A percentile compares a stretch with the other conserved stretches of the same genome.
Conservation (phyloP, 2,888 invertebrate species). For the Dynastes tityus region DNA sequence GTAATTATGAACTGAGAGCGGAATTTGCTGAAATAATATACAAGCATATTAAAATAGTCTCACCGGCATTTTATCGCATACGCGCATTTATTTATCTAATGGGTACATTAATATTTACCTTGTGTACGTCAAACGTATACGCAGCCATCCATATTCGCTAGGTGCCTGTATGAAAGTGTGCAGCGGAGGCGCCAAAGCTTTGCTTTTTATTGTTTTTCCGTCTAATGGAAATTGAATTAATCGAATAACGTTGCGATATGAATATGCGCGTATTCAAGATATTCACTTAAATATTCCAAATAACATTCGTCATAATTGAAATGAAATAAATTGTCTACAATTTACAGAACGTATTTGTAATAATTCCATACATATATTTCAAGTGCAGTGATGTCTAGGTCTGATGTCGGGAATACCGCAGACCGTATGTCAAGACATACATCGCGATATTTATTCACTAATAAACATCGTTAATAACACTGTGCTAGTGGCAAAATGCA, state of each 20-base stretch:
- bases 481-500: no score
- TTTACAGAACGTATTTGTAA: not conserved
- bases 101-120: slow-evolving; percentile 42
- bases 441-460: no score
- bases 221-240: slow-evolving; percentile 4
- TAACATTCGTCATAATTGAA: not conserved
- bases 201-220: slow-evolving; percentile 13
- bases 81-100: slow-evolving; percentile 42
- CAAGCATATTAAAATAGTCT: slow-evolving; percentile 44
- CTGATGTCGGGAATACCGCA: not conserved
- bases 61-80: slow-evolving; percentile 37
- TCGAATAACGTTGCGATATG: not conserved
- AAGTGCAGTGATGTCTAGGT: not conserved
- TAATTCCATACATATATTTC: not conserved
- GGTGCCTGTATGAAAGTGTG: not conserved
- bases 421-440: no score
- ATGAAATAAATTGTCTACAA: not conserved
- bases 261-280: not conserved
- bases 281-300: not conserved
- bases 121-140: slow-evolving; percentile 28
- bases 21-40: slow-evolving; percentile 46
- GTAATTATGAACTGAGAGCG: slow-evolving; percentile 45
- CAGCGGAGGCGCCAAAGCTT: slow-evolving; percentile 26
- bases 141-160: slow-evolving; percentile 1
- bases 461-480: no score